Percentiles rank a stretch among this genome's conserved stretches.
These are phyloP conservation scores for Rhopalosiphum padi DNA, from an alignment of 1,140 invertebrate genomes.

Conservation along the genomic window DNA sequence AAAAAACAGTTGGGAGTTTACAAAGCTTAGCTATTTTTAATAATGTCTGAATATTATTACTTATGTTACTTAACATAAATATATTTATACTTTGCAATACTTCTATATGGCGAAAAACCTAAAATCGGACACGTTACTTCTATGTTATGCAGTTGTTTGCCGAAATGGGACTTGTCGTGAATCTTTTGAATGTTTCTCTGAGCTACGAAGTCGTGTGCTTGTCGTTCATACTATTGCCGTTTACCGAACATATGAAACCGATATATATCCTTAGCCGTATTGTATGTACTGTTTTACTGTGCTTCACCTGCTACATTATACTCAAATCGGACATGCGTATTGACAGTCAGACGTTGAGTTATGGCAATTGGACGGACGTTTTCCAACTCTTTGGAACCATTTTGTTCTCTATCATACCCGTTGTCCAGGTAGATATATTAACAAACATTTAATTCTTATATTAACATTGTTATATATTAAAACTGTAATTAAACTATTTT, in stretches of 20 bases:
- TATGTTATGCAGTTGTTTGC: background rate
- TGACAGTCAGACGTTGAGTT: background rate
- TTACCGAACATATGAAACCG: background rate
- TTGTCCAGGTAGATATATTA: background rate
- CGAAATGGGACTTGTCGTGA: background rate
- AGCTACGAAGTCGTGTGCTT: background rate
- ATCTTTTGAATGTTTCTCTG: background rate
- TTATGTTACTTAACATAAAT: background rate
- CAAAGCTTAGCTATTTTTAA: background rate
- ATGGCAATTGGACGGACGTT: background rate
- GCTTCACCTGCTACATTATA: background rate
- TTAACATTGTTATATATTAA: background rate
- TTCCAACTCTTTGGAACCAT: background rate
- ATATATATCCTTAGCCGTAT: background rate
- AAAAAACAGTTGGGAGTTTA: background rate
- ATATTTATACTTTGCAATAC: background rate
- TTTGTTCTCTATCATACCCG: background rate
- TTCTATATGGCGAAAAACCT: background rate
- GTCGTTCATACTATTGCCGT: background rate
- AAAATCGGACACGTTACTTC: background rate
- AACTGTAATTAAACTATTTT: background rate
- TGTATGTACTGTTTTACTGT: background rate
- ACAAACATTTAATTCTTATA: background rate
- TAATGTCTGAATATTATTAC: background rate
- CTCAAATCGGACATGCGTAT: background rate